Evolutionary conservation across 2,797 vertebrate genomes (phyloP), one percentile per base, ranked within the genome.

Genomic region (Sebastes cheni): DNA sequence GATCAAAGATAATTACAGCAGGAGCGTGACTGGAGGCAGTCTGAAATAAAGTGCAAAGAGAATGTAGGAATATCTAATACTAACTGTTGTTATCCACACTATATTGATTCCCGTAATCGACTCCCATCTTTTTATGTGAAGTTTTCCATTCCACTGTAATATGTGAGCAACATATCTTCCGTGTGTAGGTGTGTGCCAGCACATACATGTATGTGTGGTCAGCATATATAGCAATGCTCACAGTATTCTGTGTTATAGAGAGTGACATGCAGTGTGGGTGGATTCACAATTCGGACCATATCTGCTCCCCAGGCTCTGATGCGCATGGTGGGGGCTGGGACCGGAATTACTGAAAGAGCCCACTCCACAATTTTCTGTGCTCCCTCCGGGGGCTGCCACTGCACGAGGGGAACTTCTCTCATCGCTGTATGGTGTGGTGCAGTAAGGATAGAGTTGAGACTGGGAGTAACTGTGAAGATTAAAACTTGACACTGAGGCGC

Each of bases 221-320:
- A 6, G 56, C 4, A 1, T 36, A 67, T 30, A 82, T 74, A 77
- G 74, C 55, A 22, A 22, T 10, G 36, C 66, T 74, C 29, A 14
- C 50, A 81, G 54, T 65, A 46, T 83, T 59, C 22, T 59, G 54
- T 72, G 79, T 84, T 83, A 80, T 77, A 60, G 77, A 74, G 77
- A 87, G 83, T 77, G 85, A 88, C 81, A 87, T 67, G 54, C 29
- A 67, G 81, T 76, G 89, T 90, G 87, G 90, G 86, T 81, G 89
- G 88, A 87, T 88, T 89, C 84, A 80, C 81, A 81, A 58, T 84
- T 85, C 52, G 70, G 84, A 88, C 84, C 69, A 5, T 90, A 86
- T 88, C 68, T 80, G 73, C 73, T 86, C 88, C 86, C 79, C 67
- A 0, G 86, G 86, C 81, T 79, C 50, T 70, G 70, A 75, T 68